Percentiles rank a stretch among this genome's conserved stretches.
These are phyloP conservation scores for Pheosia gnoma DNA, from an alignment of 2,888 invertebrate genomes.

Conservation along the genomic window DNA sequence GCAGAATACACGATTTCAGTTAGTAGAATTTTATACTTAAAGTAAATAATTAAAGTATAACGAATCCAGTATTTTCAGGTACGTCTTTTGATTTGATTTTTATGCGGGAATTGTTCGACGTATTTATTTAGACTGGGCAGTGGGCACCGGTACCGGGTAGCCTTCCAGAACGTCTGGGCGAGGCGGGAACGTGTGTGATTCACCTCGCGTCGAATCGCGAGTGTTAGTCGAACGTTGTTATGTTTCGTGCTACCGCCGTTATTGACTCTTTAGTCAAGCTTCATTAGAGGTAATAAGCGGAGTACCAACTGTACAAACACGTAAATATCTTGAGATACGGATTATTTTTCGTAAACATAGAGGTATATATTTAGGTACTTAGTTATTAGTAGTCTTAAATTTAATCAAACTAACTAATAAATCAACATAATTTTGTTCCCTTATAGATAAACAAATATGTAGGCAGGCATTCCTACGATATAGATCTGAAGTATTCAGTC, in stretches of 20 bases:
- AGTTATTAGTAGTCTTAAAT: too few relatives aligned
- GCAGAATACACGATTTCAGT: too few relatives aligned
- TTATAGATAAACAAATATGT: background rate
- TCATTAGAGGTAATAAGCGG: constrained; percentile 52
- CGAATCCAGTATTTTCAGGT: too few relatives aligned
- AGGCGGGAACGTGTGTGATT: constrained; percentile 47
- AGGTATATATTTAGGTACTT: too few relatives aligned
- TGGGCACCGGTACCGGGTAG: constrained; percentile 36
- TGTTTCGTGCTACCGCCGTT: constrained; percentile 56
- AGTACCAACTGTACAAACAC: constrained; percentile 24
- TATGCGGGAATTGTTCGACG: constrained; percentile 64
- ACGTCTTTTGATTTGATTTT: constrained; percentile 33
- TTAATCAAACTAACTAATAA: too few relatives aligned
- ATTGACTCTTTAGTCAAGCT: constrained; percentile 64
- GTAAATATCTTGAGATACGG: too few relatives aligned
- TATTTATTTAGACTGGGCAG: constrained; percentile 43
- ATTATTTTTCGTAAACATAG: too few relatives aligned
- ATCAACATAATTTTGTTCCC: too few relatives aligned
- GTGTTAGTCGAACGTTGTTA: constrained; percentile 40
- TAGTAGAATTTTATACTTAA: too few relatives aligned
- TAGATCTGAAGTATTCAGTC: constrained; percentile 29
- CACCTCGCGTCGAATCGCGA: constrained; percentile 32
- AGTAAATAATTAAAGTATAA: too few relatives aligned
- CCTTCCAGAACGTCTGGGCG: constrained; percentile 53
- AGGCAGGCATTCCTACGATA: background rate